A percentile compares a stretch with the other conserved stretches of the same genome.
These are phyloP conservation scores for Sisyra nigra DNA, from an alignment of 2,888 invertebrate genomes.

Conservation along the genomic window DNA sequence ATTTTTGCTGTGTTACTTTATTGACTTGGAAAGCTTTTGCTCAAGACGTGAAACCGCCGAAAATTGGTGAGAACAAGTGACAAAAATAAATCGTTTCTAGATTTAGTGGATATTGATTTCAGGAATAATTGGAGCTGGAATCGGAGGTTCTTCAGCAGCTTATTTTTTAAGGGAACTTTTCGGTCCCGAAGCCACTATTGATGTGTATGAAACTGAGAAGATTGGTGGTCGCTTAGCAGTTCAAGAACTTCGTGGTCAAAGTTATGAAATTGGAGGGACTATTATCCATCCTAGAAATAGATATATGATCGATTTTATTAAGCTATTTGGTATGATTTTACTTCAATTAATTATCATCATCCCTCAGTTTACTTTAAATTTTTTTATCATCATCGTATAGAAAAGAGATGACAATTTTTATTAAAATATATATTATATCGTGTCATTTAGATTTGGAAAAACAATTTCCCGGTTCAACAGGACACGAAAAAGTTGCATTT, in stretches of 20 bases:
- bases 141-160: constrained; percentile 40
- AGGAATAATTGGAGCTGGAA: constrained; percentile 45
- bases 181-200: constrained; percentile 25
- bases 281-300: constrained; percentile 39
- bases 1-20: too few relatives aligned
- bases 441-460: constrained; percentile 23
- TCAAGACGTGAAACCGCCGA: too few relatives aligned
- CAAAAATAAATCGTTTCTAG: too few relatives aligned
- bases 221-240: constrained; percentile 41
- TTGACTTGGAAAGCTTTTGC: too few relatives aligned
- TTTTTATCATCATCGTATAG: too few relatives aligned
- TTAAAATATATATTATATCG: too few relatives aligned
- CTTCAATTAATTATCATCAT: constrained; percentile 3
- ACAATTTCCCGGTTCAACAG: constrained; percentile 14
- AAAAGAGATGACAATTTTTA: too few relatives aligned
- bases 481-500: constrained; percentile 25
- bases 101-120: too few relatives aligned
- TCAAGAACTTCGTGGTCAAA: constrained; percentile 25
- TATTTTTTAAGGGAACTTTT: constrained; percentile 33
- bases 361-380: too few relatives aligned
- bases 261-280: constrained; percentile 41
- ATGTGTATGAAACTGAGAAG: constrained; percentile 34
- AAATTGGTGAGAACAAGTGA: too few relatives aligned
- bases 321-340: constrained; percentile 28
- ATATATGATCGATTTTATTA: constrained; percentile 36